Base-by-base conservation (phyloP, 2,113 vertebrate species). In the Apteryx mantelli region DNA sequence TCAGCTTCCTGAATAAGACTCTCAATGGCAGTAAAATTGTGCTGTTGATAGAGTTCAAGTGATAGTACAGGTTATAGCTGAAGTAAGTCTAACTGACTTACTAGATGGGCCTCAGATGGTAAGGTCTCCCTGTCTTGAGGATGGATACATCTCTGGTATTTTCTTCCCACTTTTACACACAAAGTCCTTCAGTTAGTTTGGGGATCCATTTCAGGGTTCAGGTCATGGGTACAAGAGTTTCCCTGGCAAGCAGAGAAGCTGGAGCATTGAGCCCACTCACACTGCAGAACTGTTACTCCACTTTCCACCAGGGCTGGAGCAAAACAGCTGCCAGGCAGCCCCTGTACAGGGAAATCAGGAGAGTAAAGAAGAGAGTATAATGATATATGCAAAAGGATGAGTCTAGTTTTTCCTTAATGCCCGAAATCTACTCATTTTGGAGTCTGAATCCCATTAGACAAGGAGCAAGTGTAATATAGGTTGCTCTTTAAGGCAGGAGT, bases 41-140 rank as follows among this genome's bases (percentile, higher is more conserved):
- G 42, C 64, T 82, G 36, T 38, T 65, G 8, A 10, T 36, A 7
- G 28, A 86, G 2, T 38, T 74, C 4, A 4, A 7, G 24, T 81
- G 68, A 55, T 42, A 30, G 30, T 65, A 40, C 17, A 34, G 34
- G 2, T 2, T 60, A 20, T 32, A 65, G 19, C 28, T 25, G 48
- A 56, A 26, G 50, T 53, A 52, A 36, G 2, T 77, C 61, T 46
- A 74, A 20, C 34, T 81, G 44, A 46, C 66, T 82, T 69, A 48
- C 30, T 79, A 56, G 26, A 63, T 42, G 32, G 32, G 64, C 24
- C 22, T 25, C 53, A 52, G 58, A 32, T 19, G 7, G 32, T 46
- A 63, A 60, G 77, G 21, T 32, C 8, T 79, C 34, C 11, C 26
- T 82, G 5, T 19, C 12, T 76, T 0, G 0, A 79, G 13, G 25